phyloP scores from a whole-genome alignment of 2,888 invertebrate species.

The Villa cingulata region DNA sequence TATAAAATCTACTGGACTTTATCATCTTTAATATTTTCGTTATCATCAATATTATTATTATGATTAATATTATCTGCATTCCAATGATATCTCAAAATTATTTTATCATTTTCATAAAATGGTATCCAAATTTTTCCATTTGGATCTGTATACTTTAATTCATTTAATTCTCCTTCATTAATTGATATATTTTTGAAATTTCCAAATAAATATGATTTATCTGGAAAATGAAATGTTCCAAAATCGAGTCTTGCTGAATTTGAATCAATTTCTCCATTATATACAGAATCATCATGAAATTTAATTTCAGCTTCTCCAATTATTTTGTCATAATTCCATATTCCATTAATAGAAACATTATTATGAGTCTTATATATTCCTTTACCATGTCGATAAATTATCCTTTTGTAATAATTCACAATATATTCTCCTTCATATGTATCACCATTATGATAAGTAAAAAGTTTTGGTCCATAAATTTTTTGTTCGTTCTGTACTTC shows the following conservation, averaged over 20 bases:
- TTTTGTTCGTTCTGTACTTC: too few species aligned
- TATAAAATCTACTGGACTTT: too few species aligned
- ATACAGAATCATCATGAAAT: background rate
- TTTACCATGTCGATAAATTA: constrained; percentile 5
- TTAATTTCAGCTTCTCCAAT: constrained; percentile 3
- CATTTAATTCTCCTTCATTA: background rate
- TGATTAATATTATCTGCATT: background rate
- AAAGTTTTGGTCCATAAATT: background rate
- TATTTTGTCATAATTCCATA: constrained; percentile 6
- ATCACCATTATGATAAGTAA: constrained; percentile 6
- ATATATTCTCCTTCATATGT: constrained; percentile 6
- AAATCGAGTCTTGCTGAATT: background rate
- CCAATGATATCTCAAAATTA: background rate
- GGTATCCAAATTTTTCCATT: background rate
- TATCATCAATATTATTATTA: background rate
- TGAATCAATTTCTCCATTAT: background rate
- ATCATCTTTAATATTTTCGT: background rate
- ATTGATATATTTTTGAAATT: constrained; percentile 5
- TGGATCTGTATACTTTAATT: constrained; percentile 6
- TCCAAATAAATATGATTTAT: constrained; percentile 1
- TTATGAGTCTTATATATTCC: constrained; percentile 2
- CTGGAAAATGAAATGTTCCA: constrained; percentile 4
- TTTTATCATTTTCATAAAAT: background rate
- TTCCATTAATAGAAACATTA: constrained; percentile 2
- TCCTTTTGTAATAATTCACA: background rate